These are phyloP conservation scores for Limnephilus rhombicus DNA, from an alignment of 2,888 invertebrate species.

Conservation along the genomic window DNA sequence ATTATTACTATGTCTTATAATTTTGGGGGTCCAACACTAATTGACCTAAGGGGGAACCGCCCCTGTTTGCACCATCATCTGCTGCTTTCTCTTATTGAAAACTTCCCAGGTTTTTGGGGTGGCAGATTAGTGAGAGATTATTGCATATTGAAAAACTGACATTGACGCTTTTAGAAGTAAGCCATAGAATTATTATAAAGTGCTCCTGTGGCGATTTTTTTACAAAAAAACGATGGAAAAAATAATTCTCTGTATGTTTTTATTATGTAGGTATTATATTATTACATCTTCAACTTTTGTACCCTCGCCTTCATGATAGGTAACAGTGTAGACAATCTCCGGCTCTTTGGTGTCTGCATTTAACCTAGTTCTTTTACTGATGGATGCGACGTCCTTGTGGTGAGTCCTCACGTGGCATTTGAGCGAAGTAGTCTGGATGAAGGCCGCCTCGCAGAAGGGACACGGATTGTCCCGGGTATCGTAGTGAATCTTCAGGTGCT, in stretches of 20 bases:
- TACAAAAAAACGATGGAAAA: too few species aligned
- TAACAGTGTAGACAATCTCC: not conserved
- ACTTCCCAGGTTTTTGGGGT: too few species aligned
- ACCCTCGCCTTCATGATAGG: not conserved
- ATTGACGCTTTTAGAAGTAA: too few species aligned
- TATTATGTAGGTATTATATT: not conserved
- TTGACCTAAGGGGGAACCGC: too few species aligned
- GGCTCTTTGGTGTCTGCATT: not conserved
- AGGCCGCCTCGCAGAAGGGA: constrained; percentile 18
- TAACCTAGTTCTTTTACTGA: not conserved
- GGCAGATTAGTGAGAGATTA: too few species aligned
- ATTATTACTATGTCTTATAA: too few species aligned
- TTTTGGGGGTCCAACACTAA: too few species aligned
- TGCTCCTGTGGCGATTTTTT: too few species aligned
- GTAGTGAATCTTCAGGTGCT: constrained; percentile 45
- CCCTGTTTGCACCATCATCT: too few species aligned
- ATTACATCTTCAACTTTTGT: not conserved
- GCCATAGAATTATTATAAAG: too few species aligned
- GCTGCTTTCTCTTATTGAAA: too few species aligned
- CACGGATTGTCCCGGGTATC: constrained; percentile 26
- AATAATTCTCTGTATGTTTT: not conserved
- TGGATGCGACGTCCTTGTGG: not conserved
- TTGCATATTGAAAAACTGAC: too few species aligned
- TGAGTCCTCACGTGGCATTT: constrained; percentile 45
- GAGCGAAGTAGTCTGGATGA: constrained; percentile 27